Conservation (phyloP, 2,888 invertebrate genomes). For the Micoletzkya japonica region DNA sequence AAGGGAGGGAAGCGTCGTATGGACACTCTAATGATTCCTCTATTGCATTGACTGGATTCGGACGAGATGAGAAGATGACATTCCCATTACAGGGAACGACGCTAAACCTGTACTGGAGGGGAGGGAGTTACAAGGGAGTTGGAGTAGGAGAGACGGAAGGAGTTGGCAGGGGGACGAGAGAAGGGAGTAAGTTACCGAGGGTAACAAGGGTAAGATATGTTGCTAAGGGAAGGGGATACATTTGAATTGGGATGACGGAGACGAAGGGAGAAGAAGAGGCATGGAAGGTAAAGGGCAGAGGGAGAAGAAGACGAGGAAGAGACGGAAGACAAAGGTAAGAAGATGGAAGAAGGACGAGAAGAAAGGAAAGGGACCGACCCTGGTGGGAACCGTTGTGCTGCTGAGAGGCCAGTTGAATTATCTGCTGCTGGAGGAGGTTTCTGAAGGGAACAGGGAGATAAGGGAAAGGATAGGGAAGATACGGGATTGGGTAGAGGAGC, state of each 20-base stretch:
- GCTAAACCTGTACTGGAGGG: too few relatives aligned
- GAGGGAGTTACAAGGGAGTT: too few relatives aligned
- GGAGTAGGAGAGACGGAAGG: too few relatives aligned
- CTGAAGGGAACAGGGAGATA: not conserved
- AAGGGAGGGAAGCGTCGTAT: too few relatives aligned
- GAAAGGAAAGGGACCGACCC: not conserved
- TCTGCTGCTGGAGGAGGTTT: constrained; percentile 7
- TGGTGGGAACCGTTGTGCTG: not conserved
- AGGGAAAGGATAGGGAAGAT: not conserved
- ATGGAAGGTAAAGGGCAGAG: not conserved
- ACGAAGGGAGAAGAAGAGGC: too few relatives aligned
- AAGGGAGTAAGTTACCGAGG: too few relatives aligned
- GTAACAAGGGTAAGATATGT: constrained; percentile 1
- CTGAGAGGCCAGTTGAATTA: not conserved
- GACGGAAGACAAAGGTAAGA: constrained; percentile 2
- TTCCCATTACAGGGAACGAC: too few relatives aligned
- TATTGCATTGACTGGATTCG: too few relatives aligned
- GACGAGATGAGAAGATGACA: too few relatives aligned
- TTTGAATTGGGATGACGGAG: constrained; percentile 3
- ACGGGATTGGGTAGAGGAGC: too few relatives aligned
- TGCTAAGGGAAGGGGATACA: constrained; percentile 7
- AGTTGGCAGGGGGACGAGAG: not conserved
- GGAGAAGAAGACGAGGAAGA: not conserved
- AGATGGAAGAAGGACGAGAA: not conserved
- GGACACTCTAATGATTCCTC: too few relatives aligned